Conservation (phyloP, 2,888 invertebrate genomes). For the Zelleria hepariella region DNA sequence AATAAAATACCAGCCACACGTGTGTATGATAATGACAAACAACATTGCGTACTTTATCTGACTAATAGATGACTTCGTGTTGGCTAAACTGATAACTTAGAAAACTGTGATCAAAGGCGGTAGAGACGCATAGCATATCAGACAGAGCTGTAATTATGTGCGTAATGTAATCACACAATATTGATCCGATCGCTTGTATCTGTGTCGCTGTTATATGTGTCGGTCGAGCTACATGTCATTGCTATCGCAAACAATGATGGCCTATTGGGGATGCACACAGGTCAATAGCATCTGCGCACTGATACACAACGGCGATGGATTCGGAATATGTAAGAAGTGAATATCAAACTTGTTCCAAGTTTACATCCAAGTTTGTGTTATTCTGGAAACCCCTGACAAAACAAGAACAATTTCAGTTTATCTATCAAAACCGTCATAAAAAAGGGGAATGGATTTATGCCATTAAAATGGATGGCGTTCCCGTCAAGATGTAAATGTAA, state of each 20-base stretch:
- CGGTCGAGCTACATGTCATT: slow-evolving; percentile 36
- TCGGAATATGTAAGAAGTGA: background rate
- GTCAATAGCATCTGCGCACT: slow-evolving; percentile 44
- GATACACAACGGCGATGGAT: slow-evolving; percentile 8
- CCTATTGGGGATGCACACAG: slow-evolving; percentile 60
- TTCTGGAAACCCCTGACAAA: background rate
- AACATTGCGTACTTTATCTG: slow-evolving; percentile 3
- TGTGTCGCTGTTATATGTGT: background rate
- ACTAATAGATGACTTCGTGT: slow-evolving; percentile 11
- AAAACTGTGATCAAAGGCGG: background rate
- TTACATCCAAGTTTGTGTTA: background rate
- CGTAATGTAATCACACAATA: slow-evolving; percentile 51
- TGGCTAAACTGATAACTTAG: background rate
- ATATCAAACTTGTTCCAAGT: background rate
- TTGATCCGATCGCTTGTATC: slow-evolving; percentile 37
- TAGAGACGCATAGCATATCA: background rate
- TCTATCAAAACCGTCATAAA: background rate
- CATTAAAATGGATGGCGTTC: background rate
- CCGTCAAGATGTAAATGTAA: background rate
- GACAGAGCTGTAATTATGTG: slow-evolving; percentile 15
- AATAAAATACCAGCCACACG: slow-evolving; percentile 14
- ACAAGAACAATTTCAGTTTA: background rate
- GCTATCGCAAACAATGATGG: slow-evolving; percentile 53
- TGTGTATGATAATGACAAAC: slow-evolving; percentile 21
- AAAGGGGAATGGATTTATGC: background rate